Percentiles rank a stretch among this genome's conserved stretches.
phyloP scores from a whole-genome alignment of 2,113 vertebrate genomes.

The Cryptotis parvus region DNA sequence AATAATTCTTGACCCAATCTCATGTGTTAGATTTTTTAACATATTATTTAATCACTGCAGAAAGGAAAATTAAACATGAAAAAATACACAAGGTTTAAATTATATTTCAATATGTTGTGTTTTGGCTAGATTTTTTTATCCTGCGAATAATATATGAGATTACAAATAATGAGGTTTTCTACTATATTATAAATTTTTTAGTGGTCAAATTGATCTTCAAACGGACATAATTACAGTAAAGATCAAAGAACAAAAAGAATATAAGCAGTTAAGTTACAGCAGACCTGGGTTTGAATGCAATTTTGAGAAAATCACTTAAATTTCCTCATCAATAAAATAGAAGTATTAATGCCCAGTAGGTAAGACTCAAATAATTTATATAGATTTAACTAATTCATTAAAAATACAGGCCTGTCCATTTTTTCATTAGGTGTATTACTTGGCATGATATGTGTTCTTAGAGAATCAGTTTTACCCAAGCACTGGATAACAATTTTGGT shows the following conservation, averaged over 20 bases:
- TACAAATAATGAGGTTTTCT: conserved; percentile 15
- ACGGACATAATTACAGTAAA: background rate
- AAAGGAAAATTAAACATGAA: conserved; percentile 17
- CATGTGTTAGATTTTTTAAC: conserved; percentile 25
- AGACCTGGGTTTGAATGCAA: background rate
- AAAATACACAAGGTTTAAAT: conserved; percentile 15
- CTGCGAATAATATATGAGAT: conserved; percentile 42
- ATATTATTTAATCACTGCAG: conserved; percentile 24
- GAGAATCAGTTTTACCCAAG: background rate
- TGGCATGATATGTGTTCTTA: background rate
- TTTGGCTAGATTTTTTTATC: background rate
- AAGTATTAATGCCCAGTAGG: too few species aligned
- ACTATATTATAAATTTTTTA: background rate
- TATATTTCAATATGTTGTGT: background rate
- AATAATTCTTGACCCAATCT: background rate
- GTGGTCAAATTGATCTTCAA: background rate
- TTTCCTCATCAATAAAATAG: conserved; percentile 12
- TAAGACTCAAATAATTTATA: background rate
- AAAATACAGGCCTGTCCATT: background rate
- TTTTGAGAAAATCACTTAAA: background rate
- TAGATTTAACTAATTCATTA: background rate
- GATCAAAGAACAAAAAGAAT: background rate
- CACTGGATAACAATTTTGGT: background rate
- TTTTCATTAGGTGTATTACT: background rate
- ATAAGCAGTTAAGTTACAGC: background rate